Percentiles rank a stretch among this genome's conserved stretches.
These are phyloP conservation scores for Scatophagus argus DNA, from an alignment of 2,113 vertebrate species.

Conservation along the genomic window DNA sequence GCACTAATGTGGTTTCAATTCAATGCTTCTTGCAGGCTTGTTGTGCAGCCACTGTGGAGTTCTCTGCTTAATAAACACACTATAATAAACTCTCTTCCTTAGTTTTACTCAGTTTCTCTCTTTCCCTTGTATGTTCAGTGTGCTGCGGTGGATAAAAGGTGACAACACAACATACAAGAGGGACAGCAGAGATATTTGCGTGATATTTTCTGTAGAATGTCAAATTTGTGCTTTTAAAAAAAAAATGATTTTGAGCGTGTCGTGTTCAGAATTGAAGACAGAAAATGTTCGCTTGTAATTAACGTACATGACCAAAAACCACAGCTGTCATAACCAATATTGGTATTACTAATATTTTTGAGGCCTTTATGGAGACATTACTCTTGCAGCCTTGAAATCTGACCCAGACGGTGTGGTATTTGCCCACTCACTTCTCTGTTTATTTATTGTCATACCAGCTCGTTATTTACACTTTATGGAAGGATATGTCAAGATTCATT, in stretches of 20 bases:
- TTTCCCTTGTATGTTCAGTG: no score
- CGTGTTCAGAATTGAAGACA: not conserved
- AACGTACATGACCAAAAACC: conserved; percentile 36
- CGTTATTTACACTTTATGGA: conserved; percentile 75
- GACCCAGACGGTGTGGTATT: conserved; percentile 69
- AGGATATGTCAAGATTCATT: conserved; percentile 70
- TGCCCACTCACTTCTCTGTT: conserved; percentile 69
- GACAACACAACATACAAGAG: not conserved
- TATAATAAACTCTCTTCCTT: not conserved
- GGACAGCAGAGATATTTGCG: not conserved
- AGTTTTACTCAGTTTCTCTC: not conserved
- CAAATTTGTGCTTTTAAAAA: not conserved
- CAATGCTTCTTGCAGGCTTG: no score
- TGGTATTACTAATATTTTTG: conserved; percentile 43
- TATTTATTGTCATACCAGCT: conserved; percentile 74
- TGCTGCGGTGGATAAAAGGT: not conserved
- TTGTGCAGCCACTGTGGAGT: no score
- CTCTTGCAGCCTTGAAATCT: conserved; percentile 52
- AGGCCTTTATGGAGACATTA: conserved; percentile 57
- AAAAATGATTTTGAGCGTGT: not conserved
- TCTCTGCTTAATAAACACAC: not conserved
- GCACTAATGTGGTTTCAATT: no score
- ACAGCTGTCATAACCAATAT: conserved; percentile 53
- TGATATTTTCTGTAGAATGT: not conserved
- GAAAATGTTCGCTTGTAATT: not conserved